Conservation (phyloP, 2,797 vertebrate species). For the Fistularia commersonii region DNA sequence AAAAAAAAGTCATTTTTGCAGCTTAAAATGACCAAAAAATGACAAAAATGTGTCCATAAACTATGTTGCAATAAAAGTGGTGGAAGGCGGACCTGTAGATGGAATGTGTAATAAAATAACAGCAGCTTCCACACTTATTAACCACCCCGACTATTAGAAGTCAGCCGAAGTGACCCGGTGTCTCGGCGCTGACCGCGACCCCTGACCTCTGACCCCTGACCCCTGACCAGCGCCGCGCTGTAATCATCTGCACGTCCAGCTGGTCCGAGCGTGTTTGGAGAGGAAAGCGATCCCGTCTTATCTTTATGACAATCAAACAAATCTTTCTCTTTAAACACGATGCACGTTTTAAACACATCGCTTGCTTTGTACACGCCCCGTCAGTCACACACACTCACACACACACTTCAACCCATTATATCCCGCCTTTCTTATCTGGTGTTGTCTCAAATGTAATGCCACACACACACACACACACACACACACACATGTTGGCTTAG, state of each 20-base stretch:
- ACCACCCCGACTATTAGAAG: conserved; percentile 24
- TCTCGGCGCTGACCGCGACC: too few relatives aligned
- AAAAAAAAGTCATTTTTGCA: too few relatives aligned
- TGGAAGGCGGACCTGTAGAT: background rate
- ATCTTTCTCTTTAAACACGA: conserved; percentile 3
- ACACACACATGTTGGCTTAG: conserved; percentile 3
- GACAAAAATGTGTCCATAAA: too few relatives aligned
- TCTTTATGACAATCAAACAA: conserved; percentile 6
- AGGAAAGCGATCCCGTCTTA: conserved; percentile 15
- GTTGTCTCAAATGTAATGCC: background rate
- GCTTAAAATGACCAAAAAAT: too few relatives aligned
- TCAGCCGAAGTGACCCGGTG: conserved; percentile 8
- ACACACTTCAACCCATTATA: conserved; percentile 1
- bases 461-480: background rate
- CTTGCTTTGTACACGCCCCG: background rate
- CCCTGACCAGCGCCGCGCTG: conserved; percentile 23
- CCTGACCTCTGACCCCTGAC: conserved; percentile 17
- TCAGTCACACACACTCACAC: background rate
- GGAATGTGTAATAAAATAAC: conserved; percentile 31
- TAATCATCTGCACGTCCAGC: conserved; percentile 23
- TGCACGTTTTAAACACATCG: background rate
- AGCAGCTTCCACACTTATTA: conserved; percentile 34
- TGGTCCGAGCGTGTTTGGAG: conserved; percentile 30
- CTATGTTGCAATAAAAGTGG: too few relatives aligned
- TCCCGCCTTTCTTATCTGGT: conserved; percentile 6